Evolutionary conservation across 2,888 invertebrate species (phyloP), one percentile per base, ranked within the genome.

Genomic region (Andrena praecox): DNA sequence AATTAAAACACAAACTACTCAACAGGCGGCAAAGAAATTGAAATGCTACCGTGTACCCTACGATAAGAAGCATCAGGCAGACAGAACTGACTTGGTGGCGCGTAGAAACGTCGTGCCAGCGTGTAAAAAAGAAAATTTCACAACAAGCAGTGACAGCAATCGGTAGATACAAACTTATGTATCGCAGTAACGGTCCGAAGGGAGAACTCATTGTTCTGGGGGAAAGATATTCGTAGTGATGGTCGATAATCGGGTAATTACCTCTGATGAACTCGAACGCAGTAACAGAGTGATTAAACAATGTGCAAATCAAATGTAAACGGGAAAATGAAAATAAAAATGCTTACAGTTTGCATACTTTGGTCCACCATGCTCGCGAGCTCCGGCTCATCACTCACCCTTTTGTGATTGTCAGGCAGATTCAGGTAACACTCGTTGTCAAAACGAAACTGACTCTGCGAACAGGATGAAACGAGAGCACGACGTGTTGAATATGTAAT

Each of bases 361-460:
- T 93, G 94, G 92, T 94, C 94, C 93, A 91, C 91, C 94, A 94
- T 94, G 94, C 94, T 94, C 89, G 92, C 84, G 91, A 92, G 91
- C 91, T 93, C 93, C 92, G 85, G 93, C 92, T 93, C 94, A 90
- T 95, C 95, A 97, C 97, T 98, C 97, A 99, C 99, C 98, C 98
- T 96, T 96, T 98, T 98, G 95, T 99, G 98, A 95, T 98, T 98
- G 95, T 99, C 99, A 95, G 98, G 98, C 94, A 99, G 96, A 95
- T 97, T 98, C 95, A 98, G 96, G 96, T 98, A 98, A 96, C 98
- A 99, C 96, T 99, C 99, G 96, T 99, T 99, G 96, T 99, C 99
- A 96, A 99, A 99, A 94, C 99, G 97, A 96, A 99, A 99, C 95
- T 99, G 99, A 96, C 99, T 99, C 99, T 99, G 97, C 93, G 94